Percentiles rank a stretch among this genome's conserved stretches.
These are phyloP conservation scores for Phodopus roborovskii DNA, from an alignment of 2,113 vertebrate species.

Conservation along the genomic window DNA sequence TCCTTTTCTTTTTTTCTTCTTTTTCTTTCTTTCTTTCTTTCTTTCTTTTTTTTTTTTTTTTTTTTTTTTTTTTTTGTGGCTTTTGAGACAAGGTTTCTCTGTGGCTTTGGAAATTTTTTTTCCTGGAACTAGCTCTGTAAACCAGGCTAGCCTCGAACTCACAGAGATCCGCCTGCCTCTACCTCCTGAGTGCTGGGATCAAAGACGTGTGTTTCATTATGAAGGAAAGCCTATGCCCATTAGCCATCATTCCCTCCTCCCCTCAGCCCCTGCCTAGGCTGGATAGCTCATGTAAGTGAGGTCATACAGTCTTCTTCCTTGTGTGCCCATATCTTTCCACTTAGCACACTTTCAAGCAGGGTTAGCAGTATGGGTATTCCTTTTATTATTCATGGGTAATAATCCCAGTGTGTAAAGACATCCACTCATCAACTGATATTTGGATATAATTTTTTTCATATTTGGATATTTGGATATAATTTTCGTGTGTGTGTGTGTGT, in stretches of 20 bases:
- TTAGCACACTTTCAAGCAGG: background rate
- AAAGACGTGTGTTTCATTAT: background rate
- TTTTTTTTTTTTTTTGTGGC: too few relatives aligned
- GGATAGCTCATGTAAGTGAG: background rate
- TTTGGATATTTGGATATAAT: too few relatives aligned
- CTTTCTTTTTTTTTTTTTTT: too few relatives aligned
- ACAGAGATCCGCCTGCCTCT: too few relatives aligned
- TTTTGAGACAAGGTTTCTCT: too few relatives aligned
- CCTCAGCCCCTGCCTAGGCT: background rate
- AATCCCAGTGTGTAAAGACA: background rate
- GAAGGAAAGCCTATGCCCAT: background rate
- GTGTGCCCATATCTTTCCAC: background rate
- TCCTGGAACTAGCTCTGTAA: too few relatives aligned
- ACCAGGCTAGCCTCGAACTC: too few relatives aligned
- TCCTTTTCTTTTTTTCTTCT: too few relatives aligned
- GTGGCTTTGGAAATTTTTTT: too few relatives aligned
- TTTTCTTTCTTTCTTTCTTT: too few relatives aligned
- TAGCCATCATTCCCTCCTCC: background rate
- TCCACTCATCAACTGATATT: background rate
- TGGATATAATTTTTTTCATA: background rate
- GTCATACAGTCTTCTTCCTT: background rate
- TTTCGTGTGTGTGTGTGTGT: too few relatives aligned
- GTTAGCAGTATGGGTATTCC: background rate
- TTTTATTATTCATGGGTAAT: background rate
- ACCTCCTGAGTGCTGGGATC: too few relatives aligned